These are phyloP conservation scores for Eilema caniola DNA, from an alignment of 2,888 invertebrate species.

Conservation along the genomic window DNA sequence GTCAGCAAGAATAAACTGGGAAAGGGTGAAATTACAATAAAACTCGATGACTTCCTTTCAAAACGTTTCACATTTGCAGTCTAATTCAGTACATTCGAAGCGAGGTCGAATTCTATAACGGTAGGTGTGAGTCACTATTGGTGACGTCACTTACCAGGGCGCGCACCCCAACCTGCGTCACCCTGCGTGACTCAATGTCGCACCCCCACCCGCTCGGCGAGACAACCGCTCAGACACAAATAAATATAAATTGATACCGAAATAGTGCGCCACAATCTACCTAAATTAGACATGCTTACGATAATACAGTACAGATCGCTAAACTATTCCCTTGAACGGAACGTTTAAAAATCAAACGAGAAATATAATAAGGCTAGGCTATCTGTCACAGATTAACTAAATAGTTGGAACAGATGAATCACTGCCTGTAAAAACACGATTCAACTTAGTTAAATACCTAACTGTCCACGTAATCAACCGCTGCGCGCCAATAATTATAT, in stretches of 20 bases:
- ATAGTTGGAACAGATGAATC: too few relatives aligned
- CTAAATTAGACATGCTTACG: slow-evolving; percentile 7
- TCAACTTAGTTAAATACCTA: too few relatives aligned
- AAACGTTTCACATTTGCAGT: slow-evolving; percentile 43
- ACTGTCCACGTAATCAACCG: too few relatives aligned
- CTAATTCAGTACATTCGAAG: slow-evolving; percentile 40
- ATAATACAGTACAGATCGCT: not conserved
- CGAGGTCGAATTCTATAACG: slow-evolving; percentile 62
- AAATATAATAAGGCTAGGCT: too few relatives aligned
- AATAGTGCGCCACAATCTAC: slow-evolving; percentile 40
- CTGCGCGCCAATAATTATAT: too few relatives aligned
- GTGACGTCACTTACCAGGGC: slow-evolving; percentile 72
- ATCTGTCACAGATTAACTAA: too few relatives aligned
- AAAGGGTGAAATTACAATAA: slow-evolving; percentile 52
- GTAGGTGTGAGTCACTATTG: slow-evolving; percentile 69
- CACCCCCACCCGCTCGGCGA: slow-evolving; percentile 58
- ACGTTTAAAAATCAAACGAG: not conserved
- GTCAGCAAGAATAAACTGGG: slow-evolving; percentile 36
- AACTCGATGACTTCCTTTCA: slow-evolving; percentile 49
- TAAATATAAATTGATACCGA: slow-evolving; percentile 61
- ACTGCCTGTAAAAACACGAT: too few relatives aligned
- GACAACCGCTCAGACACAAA: slow-evolving; percentile 63
- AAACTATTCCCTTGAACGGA: not conserved
- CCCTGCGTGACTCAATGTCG: slow-evolving; percentile 70
- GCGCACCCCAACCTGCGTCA: slow-evolving; percentile 70